Conservation (phyloP, 2,113 vertebrate genomes). For the Pseudorhombus dupliciocellatus region DNA sequence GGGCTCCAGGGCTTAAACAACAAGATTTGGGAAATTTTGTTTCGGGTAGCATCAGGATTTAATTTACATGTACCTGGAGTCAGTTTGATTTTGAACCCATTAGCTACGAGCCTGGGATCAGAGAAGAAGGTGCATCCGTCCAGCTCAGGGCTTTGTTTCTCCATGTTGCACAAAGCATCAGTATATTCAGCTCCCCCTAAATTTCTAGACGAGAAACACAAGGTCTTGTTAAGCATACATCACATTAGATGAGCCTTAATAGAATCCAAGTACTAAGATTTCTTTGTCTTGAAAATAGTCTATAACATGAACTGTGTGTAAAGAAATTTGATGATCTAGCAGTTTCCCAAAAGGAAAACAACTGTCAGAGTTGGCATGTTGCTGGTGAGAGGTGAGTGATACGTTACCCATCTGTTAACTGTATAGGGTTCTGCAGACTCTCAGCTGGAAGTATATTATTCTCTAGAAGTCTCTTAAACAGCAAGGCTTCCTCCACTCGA, state of each 20-base stretch:
- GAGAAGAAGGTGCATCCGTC: slow-evolving; percentile 81
- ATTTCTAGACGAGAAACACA: slow-evolving; percentile 74
- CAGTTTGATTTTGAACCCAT: slow-evolving; percentile 91
- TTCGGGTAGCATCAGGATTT: no score
- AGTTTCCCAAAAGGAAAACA: slow-evolving; percentile 24
- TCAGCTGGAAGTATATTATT: slow-evolving; percentile 88
- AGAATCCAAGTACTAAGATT: neutral
- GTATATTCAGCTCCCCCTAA: slow-evolving; percentile 85
- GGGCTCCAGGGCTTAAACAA: no score
- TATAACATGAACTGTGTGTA: neutral
- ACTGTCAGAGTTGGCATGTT: slow-evolving; percentile 29
- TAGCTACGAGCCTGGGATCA: slow-evolving; percentile 90
- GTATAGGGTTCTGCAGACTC: slow-evolving; percentile 86
- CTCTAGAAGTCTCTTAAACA: slow-evolving; percentile 89
- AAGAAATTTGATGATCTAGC: slow-evolving; percentile 19
- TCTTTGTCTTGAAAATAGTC: slow-evolving; percentile 2
- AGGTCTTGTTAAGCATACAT: neutral
- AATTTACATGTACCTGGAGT: slow-evolving; percentile 83
- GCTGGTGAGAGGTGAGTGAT: slow-evolving; percentile 49
- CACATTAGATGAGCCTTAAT: neutral
- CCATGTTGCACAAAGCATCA: slow-evolving; percentile 85
- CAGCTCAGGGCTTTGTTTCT: slow-evolving; percentile 76
- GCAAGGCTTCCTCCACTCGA: slow-evolving; percentile 91
- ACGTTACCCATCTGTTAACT: slow-evolving; percentile 90
- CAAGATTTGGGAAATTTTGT: no score